phyloP scores from a whole-genome alignment of 1,140 invertebrate species.

The Wasmannia auropunctata region DNA sequence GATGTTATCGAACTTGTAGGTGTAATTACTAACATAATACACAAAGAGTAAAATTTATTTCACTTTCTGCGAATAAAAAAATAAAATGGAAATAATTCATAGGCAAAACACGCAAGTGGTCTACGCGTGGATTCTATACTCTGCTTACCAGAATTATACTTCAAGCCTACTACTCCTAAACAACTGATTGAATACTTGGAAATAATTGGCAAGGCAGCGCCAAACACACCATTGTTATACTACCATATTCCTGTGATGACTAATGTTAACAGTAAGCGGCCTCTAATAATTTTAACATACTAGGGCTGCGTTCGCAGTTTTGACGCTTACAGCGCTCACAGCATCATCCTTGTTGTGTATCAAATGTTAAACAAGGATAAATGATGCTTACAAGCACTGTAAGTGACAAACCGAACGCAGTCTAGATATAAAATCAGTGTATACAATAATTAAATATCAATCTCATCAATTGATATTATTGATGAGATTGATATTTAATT shows the following conservation, averaged over 20 bases:
- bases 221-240: constrained; percentile 92
- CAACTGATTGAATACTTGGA: constrained; percentile 90
- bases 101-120: constrained; percentile 91
- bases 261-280: constrained; percentile 89
- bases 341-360: too few relatives aligned
- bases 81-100: constrained; percentile 62
- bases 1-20: constrained; percentile 87
- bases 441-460: too few relatives aligned
- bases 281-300: not conserved
- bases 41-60: not conserved
- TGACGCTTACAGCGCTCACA: too few relatives aligned
- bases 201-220: constrained; percentile 89
- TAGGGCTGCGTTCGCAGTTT: too few relatives aligned
- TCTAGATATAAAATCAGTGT: too few relatives aligned
- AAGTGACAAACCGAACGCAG: too few relatives aligned
- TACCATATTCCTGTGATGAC: constrained; percentile 92
- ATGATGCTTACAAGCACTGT: too few relatives aligned
- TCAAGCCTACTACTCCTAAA: constrained; percentile 88
- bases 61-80: not conserved
- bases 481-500: not conserved
- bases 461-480: not conserved
- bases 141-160: constrained; percentile 92
- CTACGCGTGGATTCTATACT: constrained; percentile 90
- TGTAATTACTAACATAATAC: not conserved
- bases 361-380: too few relatives aligned